A percentile compares a stretch with the other conserved stretches of the same genome.
Conservation (phyloP, 2,888 invertebrate genomes). For the Schizaphis graminum region DNA sequence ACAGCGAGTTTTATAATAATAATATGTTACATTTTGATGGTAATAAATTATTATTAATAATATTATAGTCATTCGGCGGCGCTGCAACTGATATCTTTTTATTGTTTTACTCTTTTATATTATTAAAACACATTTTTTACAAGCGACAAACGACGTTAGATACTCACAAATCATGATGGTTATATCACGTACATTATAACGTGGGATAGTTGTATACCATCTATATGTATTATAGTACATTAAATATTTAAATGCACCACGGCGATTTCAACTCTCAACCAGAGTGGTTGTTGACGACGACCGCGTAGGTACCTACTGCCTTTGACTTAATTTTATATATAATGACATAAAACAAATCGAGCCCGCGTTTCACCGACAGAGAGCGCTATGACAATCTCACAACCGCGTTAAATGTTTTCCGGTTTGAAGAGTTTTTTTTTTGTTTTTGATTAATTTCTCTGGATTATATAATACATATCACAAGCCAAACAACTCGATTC, state of each 20-base stretch:
- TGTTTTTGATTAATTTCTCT: background rate
- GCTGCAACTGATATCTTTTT: background rate
- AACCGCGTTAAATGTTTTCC: background rate
- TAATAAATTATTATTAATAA: too few species aligned
- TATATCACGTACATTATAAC: background rate
- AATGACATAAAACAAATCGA: background rate
- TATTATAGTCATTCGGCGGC: background rate
- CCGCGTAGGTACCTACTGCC: background rate
- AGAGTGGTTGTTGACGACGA: background rate
- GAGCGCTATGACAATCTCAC: conserved; percentile 38
- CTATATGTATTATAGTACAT: background rate
- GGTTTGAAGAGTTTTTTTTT: background rate
- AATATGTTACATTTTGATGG: background rate
- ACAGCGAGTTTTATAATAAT: background rate
- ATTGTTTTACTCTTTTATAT: background rate
- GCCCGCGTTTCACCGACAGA: conserved; percentile 24
- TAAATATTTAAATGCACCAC: background rate
- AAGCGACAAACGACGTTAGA: background rate
- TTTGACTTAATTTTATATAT: background rate
- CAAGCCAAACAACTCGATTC: background rate
- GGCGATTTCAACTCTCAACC: background rate
- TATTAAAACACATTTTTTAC: background rate
- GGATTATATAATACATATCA: background rate
- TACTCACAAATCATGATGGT: background rate
- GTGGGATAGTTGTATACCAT: background rate